Conservation (phyloP, 2,888 invertebrate species). For the Pedicia rivosa region DNA sequence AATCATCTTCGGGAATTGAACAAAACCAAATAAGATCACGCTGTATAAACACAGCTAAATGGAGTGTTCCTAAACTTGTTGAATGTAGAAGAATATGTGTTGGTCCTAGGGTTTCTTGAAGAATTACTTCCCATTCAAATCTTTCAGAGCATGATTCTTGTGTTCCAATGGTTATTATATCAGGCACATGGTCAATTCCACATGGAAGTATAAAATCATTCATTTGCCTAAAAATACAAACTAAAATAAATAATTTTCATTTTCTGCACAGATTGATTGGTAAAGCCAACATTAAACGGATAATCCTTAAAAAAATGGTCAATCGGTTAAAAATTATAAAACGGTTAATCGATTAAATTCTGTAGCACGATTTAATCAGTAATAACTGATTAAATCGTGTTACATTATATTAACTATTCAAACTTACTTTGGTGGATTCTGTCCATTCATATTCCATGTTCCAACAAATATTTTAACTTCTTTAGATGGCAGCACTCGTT, state of each 20-base stretch:
- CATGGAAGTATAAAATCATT: slow-evolving; percentile 83
- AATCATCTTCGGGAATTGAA: slow-evolving; percentile 79
- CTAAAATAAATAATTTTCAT: background rate
- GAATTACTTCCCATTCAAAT: slow-evolving; percentile 73
- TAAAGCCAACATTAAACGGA: background rate
- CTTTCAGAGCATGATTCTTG: slow-evolving; percentile 85
- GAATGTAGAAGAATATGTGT: slow-evolving; percentile 84
- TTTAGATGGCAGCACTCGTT: slow-evolving; percentile 70
- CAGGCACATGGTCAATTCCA: slow-evolving; percentile 70
- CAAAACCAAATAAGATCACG: slow-evolving; percentile 94
- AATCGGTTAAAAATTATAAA: no score
- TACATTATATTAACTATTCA: no score
- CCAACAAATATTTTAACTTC: slow-evolving; percentile 80
- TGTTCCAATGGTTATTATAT: slow-evolving; percentile 83
- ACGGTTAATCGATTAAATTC: no score
- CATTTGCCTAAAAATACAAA: slow-evolving; percentile 43
- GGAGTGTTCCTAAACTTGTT: slow-evolving; percentile 69
- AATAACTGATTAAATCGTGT: no score
- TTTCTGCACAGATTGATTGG: background rate
- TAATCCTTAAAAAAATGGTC: background rate
- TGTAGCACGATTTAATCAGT: no score
- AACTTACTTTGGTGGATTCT: slow-evolving; percentile 59
- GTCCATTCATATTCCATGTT: slow-evolving; percentile 96
- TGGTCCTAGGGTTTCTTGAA: slow-evolving; percentile 88
- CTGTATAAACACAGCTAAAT: slow-evolving; percentile 73